Evolutionary conservation across 2,888 invertebrate genomes (phyloP), one percentile per base, ranked within the genome.

Genomic region (Melolontha melolontha): DNA sequence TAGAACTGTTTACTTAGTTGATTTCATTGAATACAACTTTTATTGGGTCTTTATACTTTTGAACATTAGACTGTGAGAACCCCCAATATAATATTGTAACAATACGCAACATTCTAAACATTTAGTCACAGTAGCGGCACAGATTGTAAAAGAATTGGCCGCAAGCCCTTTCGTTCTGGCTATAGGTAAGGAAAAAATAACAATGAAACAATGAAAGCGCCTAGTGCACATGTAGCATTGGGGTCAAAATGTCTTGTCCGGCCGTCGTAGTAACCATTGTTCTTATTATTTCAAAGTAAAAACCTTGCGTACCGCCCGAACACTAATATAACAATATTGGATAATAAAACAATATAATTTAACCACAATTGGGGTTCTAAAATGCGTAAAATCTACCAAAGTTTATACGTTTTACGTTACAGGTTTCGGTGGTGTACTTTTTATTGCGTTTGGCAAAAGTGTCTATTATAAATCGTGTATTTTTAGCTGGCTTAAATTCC

Each of bases 21-120:
- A 78, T 77, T 76, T 80, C 80, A 80, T 81, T 80, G 78, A 78
- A 81, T 77, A 78, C 76, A 81, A 81, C 79, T 82, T 82, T 81
- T 80, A 81, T 80, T 78, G 77, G 64, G 40, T 44, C 51, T 34
- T 55, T 44, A 34, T 77, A 44, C 71, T 69, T 71, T 70, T 67
- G 55, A 52, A 65, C 54, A 49, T 75, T 71, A 78, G 78, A 74
- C 66, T 75, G 76, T 75, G 73, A 74, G 10, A 17, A 29, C 7
- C 0, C 34, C 39, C 7, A 44, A n/a, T 14, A n/a, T n/a, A n/a
- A n/a, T n/a, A n/a, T n/a, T 16, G 55, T 40, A 42, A 17, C 5
- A 17, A 11, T 12, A n/a, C 41, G 4, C 8, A 16, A 17, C 69
- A 65, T 66, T 71, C 71, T 71, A 68, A 69, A 14, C 14, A 64